Percentiles rank a stretch among this genome's conserved stretches.
phyloP scores from a whole-genome alignment of 92 coral and sea anemone genomes.

The Metridium senile region DNA sequence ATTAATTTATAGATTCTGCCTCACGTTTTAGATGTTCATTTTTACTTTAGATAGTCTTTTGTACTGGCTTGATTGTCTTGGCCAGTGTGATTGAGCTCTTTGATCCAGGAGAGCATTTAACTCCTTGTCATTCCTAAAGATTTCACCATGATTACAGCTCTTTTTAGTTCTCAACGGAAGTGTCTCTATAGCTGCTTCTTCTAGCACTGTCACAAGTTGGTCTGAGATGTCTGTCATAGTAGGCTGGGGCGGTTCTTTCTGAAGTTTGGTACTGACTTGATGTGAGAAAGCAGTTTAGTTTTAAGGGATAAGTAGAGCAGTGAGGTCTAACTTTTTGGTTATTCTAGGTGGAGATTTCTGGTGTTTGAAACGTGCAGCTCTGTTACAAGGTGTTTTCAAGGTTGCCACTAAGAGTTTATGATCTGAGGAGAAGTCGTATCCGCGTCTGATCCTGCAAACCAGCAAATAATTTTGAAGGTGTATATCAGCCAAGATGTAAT shows the following conservation, averaged over 20 bases:
- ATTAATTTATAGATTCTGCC: too few species aligned
- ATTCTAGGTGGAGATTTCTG: not conserved
- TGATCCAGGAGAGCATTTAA: slow-evolving; percentile 1
- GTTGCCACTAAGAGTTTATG: slow-evolving; percentile 16
- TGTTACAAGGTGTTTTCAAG: slow-evolving; percentile 11
- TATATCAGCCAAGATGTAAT: slow-evolving; percentile 5
- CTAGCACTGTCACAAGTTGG: not conserved
- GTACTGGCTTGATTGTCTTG: too few species aligned
- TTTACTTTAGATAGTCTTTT: too few species aligned
- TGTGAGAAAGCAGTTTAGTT: not conserved
- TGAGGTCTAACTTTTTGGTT: not conserved
- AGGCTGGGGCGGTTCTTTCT: not conserved
- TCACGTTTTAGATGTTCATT: too few species aligned
- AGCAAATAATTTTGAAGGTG: slow-evolving; percentile 6
- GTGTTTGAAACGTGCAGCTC: slow-evolving; percentile 9
- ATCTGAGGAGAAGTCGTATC: slow-evolving; percentile 4
- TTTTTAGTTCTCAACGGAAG: not conserved
- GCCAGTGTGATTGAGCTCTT: slow-evolving; percentile 9
- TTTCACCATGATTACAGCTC: not conserved
- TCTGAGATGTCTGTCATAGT: slow-evolving; percentile 5
- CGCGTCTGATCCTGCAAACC: too few species aligned
- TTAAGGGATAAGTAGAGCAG: not conserved
- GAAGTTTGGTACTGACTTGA: not conserved
- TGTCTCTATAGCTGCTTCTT: not conserved
- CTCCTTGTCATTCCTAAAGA: not conserved